Conservation (phyloP, 2,113 vertebrate species). For the Plecturocebus donacophilus region DNA sequence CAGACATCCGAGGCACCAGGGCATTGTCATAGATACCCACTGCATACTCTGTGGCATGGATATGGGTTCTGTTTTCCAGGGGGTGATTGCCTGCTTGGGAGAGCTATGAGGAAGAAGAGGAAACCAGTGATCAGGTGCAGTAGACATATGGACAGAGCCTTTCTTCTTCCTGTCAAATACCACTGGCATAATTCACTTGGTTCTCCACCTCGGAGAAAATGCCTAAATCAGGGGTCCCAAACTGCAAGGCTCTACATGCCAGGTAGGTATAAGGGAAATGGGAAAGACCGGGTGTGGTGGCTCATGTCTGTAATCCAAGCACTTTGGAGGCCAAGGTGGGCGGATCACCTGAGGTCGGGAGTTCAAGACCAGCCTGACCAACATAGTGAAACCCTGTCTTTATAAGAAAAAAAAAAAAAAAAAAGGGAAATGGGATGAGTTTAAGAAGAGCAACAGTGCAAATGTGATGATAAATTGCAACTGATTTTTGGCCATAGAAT, state of each 20-base stretch:
- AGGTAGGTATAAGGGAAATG: not conserved
- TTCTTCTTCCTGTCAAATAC: not conserved
- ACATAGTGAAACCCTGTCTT: no score
- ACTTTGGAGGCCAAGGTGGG: no score
- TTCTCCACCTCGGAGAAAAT: not conserved
- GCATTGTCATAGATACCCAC: slow-evolving; percentile 68
- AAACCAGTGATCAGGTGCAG: not conserved
- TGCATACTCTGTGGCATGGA: rapidly evolving
- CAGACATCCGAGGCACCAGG: not conserved
- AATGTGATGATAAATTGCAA: not conserved
- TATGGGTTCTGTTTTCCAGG: not conserved
- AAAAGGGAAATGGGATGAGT: no score
- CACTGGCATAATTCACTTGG: no score
- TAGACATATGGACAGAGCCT: not conserved
- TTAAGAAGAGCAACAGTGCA: not conserved
- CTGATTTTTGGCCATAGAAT: not conserved
- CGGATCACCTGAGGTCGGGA: no score
- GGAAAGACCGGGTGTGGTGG: no score
- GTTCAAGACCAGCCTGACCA: no score
- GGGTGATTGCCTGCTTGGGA: not conserved
- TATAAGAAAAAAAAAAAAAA: no score
- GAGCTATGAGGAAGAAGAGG: slow-evolving; percentile 48
- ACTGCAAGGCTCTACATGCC: not conserved
- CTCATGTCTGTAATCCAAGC: no score
- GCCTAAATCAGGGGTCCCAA: not conserved